Evolutionary conservation across 2,113 vertebrate species (phyloP), one percentile per base, ranked within the genome.

Genomic region (Scolopax mira): DNA sequence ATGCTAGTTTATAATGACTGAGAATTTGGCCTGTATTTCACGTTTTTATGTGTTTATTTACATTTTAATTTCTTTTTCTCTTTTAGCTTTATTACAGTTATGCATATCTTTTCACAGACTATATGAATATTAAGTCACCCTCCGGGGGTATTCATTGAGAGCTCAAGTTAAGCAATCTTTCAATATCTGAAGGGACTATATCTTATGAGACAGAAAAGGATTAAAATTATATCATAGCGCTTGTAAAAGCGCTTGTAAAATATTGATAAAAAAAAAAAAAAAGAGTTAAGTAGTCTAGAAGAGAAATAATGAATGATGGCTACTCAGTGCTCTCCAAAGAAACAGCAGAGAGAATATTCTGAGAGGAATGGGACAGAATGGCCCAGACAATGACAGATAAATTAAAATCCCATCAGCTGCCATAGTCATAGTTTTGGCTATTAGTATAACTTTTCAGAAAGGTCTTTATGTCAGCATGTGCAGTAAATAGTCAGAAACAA

Each of bases 401-500:
- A 42, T 88, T 74, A 64, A 33, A 87, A 73, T 39, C 11, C 25
- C 30, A 41, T 44, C 11, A 70, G 19, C 37, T 75, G 14, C 46
- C 67, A 10, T 13, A 0, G 0, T 48, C 24, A 30, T 1, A 0
- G 3, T 46, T 70, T 73, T 78, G 58, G 10, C 11, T 58, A 2
- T 61, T 70, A 35, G 6, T 77, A 4, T 19, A 79, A 31, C 14
- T 54, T 10, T 66, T 74, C 31, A 54, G 17, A 78, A 85, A 71
- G 10, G 12, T 3, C 2, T 54, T 2, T 51, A 14, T 41, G 14
- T 14, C 13, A 79, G 8, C 8, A 33, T 17, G 5, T 46, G 12
- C 13, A n/a, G 37, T 8, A 93, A 78, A 42, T 23, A 58, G 4
- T 0, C 27, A 72, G 67, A 62, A 89, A 64, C 16, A 25, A 5